Evolutionary conservation across 2,797 vertebrate genomes (phyloP).

Genomic region (Mionectes olivaceus): DNA sequence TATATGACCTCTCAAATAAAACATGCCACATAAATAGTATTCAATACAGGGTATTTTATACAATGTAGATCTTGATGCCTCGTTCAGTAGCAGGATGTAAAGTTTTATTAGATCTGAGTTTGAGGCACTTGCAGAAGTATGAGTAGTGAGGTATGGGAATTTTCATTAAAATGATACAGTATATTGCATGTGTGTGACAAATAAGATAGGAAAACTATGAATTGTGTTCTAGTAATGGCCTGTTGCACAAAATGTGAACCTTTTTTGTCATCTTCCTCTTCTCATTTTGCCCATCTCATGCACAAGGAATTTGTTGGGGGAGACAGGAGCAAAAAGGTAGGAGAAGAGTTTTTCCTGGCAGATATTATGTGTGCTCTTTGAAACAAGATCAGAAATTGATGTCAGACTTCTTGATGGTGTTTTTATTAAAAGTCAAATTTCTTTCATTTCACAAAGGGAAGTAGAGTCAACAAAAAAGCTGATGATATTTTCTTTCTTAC

Average conservation of each 20-base stretch:
- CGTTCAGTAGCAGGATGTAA: neutral
- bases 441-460: neutral
- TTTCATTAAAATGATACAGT: neutral
- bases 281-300: neutral
- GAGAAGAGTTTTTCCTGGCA: neutral
- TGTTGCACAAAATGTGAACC: neutral
- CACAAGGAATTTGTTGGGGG: neutral
- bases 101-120: neutral
- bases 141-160: neutral
- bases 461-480: neutral
- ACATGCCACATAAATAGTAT: neutral
- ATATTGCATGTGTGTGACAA: neutral
- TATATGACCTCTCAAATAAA: neutral
- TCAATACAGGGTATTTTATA: neutral
- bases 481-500: neutral
- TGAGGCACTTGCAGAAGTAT: neutral
- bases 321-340: neutral
- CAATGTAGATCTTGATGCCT: neutral
- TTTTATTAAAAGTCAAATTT: neutral
- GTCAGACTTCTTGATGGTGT: neutral
- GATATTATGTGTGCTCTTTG: neutral
- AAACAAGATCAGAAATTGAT: neutral
- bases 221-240: neutral
- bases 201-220: neutral
- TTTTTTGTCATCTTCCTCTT: neutral